Base-by-base conservation (phyloP, 2,113 vertebrate species). In the Prunella himalayana region DNA sequence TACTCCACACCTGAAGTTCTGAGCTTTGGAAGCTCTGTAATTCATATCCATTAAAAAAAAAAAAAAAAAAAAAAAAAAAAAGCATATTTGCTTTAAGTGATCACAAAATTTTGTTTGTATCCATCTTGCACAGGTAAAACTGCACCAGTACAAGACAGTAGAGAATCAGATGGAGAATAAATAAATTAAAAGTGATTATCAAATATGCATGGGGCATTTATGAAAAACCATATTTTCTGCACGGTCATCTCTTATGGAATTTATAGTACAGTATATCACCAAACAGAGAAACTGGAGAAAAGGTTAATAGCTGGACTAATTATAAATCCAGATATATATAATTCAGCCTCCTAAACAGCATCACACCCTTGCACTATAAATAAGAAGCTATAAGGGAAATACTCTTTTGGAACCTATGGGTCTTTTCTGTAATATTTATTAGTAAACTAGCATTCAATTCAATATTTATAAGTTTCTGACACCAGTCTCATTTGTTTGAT, bases 401-500 rank as follows among this genome's bases (percentile, higher is more conserved):
- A 83, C 42, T 94, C 45, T 87, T 97, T 94, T 80, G 70, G 88
- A 97, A 95, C 23, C 88, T 80, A 82, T 64, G 91, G 92, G 87
- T 94, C 64, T 94, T 88, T 94, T 65, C 69, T 97, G 84, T 95
- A 95, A 96, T 95, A 97, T 97, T 97, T 96, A 97, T 97, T 94
- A 90, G 80, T 56, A 87, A 87, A 88, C 92, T 72, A 95, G 80
- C 50, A 97, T 96, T 97, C 96, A 95, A 96, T 98, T 97, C 7
- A 96, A 95, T 97, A 97, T 97, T 97, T 96, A 96, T 82, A 91
- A 28, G 51, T 87, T 94, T 92, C 91, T 97, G 96, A 95, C 96
- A 94, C 59, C 61, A 87, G 94, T 93, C 94, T 96, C 86, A 95
- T 96, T 97, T 96, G 68, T 93, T 95, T 95, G 94, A 93, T 94